Evolutionary conservation across 37 sponge, comb jelly and placozoan species (phyloP).

Genomic region (Oscarella lobularis): DNA sequence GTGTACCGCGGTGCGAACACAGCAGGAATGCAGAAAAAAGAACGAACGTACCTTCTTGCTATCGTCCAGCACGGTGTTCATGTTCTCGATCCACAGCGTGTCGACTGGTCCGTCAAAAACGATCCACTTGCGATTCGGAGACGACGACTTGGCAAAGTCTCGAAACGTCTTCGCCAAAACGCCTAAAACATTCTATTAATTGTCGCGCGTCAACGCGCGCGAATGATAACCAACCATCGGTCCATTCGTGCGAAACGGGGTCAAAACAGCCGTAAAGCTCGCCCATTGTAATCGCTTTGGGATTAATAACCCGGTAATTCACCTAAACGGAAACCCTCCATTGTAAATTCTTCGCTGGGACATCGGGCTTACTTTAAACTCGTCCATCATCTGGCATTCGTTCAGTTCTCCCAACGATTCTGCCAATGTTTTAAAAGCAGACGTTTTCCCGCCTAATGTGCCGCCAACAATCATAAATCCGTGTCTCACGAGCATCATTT

Average conservation of each 20-base stretch:
- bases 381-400: slow-evolving; percentile 79
- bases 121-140: slow-evolving; percentile 88
- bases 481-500: slow-evolving; percentile 98
- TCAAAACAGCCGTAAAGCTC: slow-evolving; percentile 92
- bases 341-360: background rate
- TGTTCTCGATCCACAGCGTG: slow-evolving; percentile 98
- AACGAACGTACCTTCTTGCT: slow-evolving; percentile 55
- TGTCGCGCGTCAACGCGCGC: background rate
- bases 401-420: slow-evolving; percentile 73
- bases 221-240: slow-evolving; percentile 46
- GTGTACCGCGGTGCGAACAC: background rate
- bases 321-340: slow-evolving; percentile 23
- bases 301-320: slow-evolving; percentile 73
- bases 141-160: slow-evolving; percentile 72
- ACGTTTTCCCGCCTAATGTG: slow-evolving; percentile 86
- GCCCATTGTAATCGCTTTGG: slow-evolving; percentile 88
- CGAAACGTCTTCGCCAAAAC: slow-evolving; percentile 91
- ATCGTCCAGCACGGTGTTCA: slow-evolving; percentile 97
- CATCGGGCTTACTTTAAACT: slow-evolving; percentile 40
- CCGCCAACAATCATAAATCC: slow-evolving; percentile 99
- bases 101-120: slow-evolving; percentile 98
- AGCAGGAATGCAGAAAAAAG: background rate
- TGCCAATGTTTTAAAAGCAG: slow-evolving; percentile 80
- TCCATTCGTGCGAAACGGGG: slow-evolving; percentile 95
- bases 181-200: slow-evolving; percentile 7